Evolutionary conservation across 2,888 invertebrate genomes (phyloP).

Genomic region (Callyntrura sp.): DNA sequence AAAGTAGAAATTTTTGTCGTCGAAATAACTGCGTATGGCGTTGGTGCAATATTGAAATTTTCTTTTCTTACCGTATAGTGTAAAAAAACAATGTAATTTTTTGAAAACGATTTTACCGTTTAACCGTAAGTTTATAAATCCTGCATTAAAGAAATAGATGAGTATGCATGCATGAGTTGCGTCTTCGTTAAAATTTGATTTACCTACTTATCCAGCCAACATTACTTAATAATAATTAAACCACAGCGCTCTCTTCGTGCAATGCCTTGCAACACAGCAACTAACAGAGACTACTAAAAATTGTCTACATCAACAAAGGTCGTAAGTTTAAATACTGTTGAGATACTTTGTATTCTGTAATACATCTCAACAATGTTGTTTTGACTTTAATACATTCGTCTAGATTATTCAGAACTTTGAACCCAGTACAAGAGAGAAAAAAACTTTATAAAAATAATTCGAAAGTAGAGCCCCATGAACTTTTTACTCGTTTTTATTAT

Average conservation of each 20-base stretch:
- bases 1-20: background rate
- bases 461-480: background rate
- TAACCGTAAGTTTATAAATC: background rate
- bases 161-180: background rate
- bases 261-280: too few relatives aligned
- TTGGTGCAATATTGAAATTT: conserved; percentile 65
- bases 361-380: background rate
- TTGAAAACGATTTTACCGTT: background rate
- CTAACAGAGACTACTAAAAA: too few relatives aligned
- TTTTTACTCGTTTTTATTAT: conserved; percentile 44
- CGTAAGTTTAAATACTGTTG: background rate
- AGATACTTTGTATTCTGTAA: background rate
- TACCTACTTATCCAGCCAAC: conserved; percentile 5
- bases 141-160: background rate
- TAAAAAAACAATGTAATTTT: background rate
- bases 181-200: background rate
- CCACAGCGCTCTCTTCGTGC: too few relatives aligned
- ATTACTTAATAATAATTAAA: background rate
- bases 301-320: too few relatives aligned
- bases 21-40: background rate
- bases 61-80: conserved; percentile 37
- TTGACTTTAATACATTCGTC: too few relatives aligned
- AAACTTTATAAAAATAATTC: background rate
- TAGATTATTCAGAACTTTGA: too few relatives aligned
- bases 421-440: conserved; percentile 14